phyloP scores from a whole-genome alignment of 35 echinoderm and acorn worm species.

The Lytechinus variegatus region DNA sequence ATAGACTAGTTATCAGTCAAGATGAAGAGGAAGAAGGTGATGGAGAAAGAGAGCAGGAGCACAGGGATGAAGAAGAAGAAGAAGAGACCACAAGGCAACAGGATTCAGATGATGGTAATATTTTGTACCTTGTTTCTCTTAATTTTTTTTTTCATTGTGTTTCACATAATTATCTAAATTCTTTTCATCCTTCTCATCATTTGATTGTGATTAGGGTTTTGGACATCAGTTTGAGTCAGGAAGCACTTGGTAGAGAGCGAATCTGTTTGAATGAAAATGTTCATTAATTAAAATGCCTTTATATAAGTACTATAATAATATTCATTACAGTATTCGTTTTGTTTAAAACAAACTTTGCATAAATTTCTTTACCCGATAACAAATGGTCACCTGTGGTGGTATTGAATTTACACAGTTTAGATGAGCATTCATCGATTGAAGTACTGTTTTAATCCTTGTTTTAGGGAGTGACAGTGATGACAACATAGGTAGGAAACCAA shows the following conservation, averaged over 20 bases:
- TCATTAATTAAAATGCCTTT: too few relatives aligned
- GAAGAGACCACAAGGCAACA: background rate
- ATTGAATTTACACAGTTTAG: background rate
- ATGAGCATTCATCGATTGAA: background rate
- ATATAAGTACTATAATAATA: too few relatives aligned
- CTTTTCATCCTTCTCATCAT: too few relatives aligned
- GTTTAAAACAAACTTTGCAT: too few relatives aligned
- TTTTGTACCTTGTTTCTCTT: background rate
- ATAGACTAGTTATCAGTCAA: conserved; percentile 32
- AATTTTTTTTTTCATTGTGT: background rate
- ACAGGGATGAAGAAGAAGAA: background rate
- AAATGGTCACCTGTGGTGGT: too few relatives aligned
- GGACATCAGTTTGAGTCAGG: too few relatives aligned
- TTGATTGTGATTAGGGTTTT: too few relatives aligned
- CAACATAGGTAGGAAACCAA: conserved; percentile 73
- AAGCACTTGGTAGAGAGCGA: too few relatives aligned
- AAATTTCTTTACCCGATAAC: too few relatives aligned
- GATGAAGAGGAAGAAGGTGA: conserved; percentile 46
- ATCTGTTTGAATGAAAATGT: too few relatives aligned
- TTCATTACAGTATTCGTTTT: too few relatives aligned
- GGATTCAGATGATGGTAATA: background rate
- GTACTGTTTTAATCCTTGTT: background rate
- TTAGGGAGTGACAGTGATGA: conserved; percentile 87
- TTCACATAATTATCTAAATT: background rate
- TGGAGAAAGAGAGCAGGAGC: conserved; percentile 28